Evolutionary conservation across 1,140 invertebrate species (phyloP).

Genomic region (Nephotettix cincticeps): DNA sequence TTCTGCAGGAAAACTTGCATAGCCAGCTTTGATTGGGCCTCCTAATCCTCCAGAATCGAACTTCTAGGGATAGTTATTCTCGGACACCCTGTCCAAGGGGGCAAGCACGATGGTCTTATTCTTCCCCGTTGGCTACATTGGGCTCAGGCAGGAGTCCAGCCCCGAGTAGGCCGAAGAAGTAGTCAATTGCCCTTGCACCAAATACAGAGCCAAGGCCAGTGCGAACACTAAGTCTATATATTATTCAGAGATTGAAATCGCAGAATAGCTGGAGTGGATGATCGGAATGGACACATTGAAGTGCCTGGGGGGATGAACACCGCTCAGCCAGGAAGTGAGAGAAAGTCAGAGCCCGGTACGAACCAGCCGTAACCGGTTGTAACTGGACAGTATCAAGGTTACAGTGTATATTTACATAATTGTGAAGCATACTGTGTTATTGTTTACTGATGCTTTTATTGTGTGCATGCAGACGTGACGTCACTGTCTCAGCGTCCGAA

Average conservation of each 20-base stretch:
- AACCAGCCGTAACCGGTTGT: neutral
- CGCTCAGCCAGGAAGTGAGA: neutral
- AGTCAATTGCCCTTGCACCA: neutral
- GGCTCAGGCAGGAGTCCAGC: neutral
- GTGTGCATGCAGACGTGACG: too few relatives aligned
- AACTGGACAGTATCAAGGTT: conserved; percentile 1
- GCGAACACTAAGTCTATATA: neutral
- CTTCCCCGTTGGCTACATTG: too few relatives aligned
- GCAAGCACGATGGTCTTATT: too few relatives aligned
- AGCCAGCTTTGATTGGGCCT: too few relatives aligned
- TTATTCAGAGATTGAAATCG: neutral
- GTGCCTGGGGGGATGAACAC: neutral
- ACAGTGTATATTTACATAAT: neutral
- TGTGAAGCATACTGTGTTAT: too few relatives aligned
- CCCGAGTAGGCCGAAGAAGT: neutral
- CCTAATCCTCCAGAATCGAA: too few relatives aligned
- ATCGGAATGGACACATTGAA: neutral
- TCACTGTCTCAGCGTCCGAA: too few relatives aligned
- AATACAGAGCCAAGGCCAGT: neutral
- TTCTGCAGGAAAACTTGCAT: too few relatives aligned
- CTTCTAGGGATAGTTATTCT: too few relatives aligned
- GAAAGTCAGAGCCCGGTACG: neutral
- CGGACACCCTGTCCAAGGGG: too few relatives aligned
- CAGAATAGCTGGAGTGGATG: neutral
- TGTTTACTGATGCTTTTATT: too few relatives aligned